Conservation (phyloP, 2,888 invertebrate genomes). For the Oscheius myriophilus region DNA sequence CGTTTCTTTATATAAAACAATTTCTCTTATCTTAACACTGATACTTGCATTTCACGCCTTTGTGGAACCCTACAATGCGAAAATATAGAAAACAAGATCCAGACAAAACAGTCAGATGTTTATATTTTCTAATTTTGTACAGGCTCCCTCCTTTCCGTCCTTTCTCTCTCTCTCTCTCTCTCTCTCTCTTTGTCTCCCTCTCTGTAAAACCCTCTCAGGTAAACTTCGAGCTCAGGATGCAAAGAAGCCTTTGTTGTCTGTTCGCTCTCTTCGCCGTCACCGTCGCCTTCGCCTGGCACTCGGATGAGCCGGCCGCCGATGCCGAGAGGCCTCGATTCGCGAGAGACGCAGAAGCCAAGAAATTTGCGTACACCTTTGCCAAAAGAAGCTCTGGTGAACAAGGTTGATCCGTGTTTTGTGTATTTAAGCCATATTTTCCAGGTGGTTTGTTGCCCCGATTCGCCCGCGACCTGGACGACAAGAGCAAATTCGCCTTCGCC, state of each 20-base stretch:
- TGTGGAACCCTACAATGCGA: no score
- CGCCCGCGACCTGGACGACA: conserved; percentile 26
- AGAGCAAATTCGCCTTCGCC: conserved; percentile 30
- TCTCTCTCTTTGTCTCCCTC: not conserved
- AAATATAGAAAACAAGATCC: no score
- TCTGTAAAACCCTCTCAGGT: not conserved
- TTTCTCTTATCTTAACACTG: no score
- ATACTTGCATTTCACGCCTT: no score
- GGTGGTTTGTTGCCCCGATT: conserved; percentile 19
- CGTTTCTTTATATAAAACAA: no score
- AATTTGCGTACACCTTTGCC: conserved; percentile 28
- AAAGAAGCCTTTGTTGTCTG: conserved; percentile 13
- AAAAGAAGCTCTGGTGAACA: conserved; percentile 7
- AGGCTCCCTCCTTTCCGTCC: no score
- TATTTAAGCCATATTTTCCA: not conserved
- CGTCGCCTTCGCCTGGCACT: conserved; percentile 11
- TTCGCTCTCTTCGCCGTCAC: conserved; percentile 16
- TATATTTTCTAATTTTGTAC: no score
- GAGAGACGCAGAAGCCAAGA: conserved; percentile 20
- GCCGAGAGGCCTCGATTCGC: conserved; percentile 16
- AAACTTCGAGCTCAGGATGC: conserved; percentile 11
- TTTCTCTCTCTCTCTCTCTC: not conserved
- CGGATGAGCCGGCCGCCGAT: conserved; percentile 7
- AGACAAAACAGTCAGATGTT: no score
- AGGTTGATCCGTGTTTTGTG: not conserved